Base-by-base conservation (phyloP, 2,888 invertebrate genomes). In the Drosophila prolongata region DNA sequence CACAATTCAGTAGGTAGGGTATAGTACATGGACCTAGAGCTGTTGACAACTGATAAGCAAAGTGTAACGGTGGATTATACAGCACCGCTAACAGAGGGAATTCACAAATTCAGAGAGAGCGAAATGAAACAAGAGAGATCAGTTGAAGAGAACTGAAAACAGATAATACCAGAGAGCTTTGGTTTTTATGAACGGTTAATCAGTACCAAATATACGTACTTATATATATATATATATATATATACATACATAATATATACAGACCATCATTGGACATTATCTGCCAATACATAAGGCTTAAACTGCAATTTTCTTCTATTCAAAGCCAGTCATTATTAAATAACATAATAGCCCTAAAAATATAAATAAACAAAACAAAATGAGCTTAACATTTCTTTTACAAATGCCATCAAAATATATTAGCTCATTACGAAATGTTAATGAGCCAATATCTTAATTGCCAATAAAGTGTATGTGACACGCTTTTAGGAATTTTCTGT, bases 41-140 rank as follows among this genome's bases (percentile, higher is more conserved):
- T 53, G 62, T 47, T 46, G 64, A 47, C 64, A 66, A 64, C 65
- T 64, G 65, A 66, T 66, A 66, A 66, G 64, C 49, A 14, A 42
- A 9, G 65, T 67, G 65, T 67, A 67, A 65, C 27, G 54, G 65
- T 54, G 34, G 62, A 64, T 64, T 59, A 59, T 37, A 62, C 49
- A 35, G 35, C 16, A 44, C n/a, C n/a, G 42, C 64, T 47, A 62
- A 43, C 40, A 54, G 47, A 13, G 52, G 6, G 24, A 8, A 16
- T 13, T 8, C 24, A 10, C 40, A 10, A 40, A n/a, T 37, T 16
- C 43, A 60, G 19, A 37, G 59, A 37, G 35, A 43, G 19, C 16
- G 14, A n/a, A 47, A 34, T 11, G 10, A 14, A 16, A 11, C 16
- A 10, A 35, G n/a, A 37, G 19, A 34, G 57, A 24, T 14, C 4